phyloP scores from a whole-genome alignment of 2,888 invertebrate species.

The Phrixothrix hirtus region DNA sequence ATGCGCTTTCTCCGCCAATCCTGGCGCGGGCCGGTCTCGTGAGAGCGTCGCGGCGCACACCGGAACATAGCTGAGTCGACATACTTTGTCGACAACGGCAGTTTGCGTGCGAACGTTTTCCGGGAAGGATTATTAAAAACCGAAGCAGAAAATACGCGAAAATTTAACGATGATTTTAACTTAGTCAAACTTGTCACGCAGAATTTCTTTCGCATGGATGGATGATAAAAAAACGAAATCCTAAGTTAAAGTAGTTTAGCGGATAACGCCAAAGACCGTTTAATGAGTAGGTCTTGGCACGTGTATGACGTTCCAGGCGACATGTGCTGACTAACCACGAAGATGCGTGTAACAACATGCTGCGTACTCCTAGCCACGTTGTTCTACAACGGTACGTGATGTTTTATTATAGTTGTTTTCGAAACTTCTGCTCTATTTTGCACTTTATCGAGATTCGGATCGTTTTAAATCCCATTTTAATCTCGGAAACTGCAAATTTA shows the following conservation, averaged over 20 bases:
- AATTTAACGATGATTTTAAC: conserved; percentile 12
- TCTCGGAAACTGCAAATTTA: conserved; percentile 37
- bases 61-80: conserved; percentile 26
- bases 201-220: conserved; percentile 10
- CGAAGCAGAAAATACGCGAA: conserved; percentile 19
- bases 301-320: conserved; percentile 33
- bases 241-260: conserved; percentile 23
- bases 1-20: conserved; percentile 47
- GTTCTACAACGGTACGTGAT: conserved; percentile 46
- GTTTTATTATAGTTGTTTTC: conserved; percentile 27
- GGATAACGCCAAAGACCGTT: conserved; percentile 19
- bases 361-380: conserved; percentile 44
- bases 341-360: conserved; percentile 46
- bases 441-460: conserved; percentile 15
- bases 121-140: conserved; percentile 16
- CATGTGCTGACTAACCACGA: conserved; percentile 37
- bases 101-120: conserved; percentile 37
- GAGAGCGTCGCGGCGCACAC: conserved; percentile 35
- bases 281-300: conserved; percentile 33
- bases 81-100: conserved; percentile 31
- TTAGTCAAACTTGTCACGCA: conserved; percentile 15
- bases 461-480: conserved; percentile 34
- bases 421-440: conserved; percentile 17
- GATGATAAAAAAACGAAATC: conserved; percentile 17
- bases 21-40: conserved; percentile 36